phyloP scores from a whole-genome alignment of 2,113 vertebrate genomes.

The Heloderma charlesbogerti region DNA sequence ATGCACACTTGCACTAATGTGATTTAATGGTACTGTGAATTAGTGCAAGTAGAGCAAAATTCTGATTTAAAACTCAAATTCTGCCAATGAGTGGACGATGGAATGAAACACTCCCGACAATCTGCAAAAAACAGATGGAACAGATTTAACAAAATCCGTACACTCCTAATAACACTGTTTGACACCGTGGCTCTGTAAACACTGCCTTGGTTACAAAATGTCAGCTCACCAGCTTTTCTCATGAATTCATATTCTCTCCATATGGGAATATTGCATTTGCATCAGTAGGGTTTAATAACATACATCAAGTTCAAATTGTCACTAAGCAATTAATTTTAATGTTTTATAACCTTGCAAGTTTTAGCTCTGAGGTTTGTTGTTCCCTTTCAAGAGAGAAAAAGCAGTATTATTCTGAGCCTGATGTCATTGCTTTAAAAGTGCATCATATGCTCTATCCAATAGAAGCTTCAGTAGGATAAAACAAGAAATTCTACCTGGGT shows the following conservation, averaged over 20 bases:
- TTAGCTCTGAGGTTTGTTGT: constrained; percentile 34
- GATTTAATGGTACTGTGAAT: too few species aligned
- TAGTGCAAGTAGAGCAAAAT: too few species aligned
- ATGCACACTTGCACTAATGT: too few species aligned
- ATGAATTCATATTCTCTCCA: constrained; percentile 43
- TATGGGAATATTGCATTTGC: constrained; percentile 63
- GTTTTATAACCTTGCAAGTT: constrained; percentile 35
- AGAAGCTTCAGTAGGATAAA: constrained; percentile 43
- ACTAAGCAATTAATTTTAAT: too few species aligned
- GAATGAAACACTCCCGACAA: too few species aligned
- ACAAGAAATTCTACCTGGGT: neutral
- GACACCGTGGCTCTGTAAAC: neutral
- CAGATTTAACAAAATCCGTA: too few species aligned
- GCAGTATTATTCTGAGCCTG: neutral
- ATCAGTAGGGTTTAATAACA: constrained; percentile 53
- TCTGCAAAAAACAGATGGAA: too few species aligned
- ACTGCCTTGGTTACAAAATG: constrained; percentile 45
- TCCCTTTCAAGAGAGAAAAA: constrained; percentile 31
- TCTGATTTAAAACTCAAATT: too few species aligned
- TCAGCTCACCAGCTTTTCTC: constrained; percentile 32
- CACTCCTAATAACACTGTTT: too few species aligned
- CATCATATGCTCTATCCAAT: neutral
- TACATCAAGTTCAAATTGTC: constrained; percentile 46
- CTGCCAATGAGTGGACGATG: too few species aligned
- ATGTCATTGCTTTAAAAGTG: constrained; percentile 55